phyloP scores from a whole-genome alignment of 2,113 vertebrate species.

The Gopherus evgoodei region DNA sequence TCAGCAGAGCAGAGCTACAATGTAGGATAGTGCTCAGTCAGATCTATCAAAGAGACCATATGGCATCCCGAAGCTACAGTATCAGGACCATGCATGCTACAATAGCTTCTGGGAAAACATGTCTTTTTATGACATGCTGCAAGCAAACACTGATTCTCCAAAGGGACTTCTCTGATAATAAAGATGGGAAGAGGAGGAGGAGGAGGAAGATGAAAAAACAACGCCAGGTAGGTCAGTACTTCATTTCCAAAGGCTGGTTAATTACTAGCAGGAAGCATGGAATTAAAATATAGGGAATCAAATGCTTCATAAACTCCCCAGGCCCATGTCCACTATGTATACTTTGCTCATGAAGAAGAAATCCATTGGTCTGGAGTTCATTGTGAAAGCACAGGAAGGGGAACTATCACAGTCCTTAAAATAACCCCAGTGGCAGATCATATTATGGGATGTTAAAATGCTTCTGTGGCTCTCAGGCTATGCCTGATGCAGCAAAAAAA shows the following conservation, averaged over 20 bases:
- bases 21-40: fast-evolving
- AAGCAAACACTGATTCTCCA: neutral
- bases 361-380: neutral
- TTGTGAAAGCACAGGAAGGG: neutral
- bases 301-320: neutral
- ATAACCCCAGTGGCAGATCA: no score
- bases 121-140: neutral
- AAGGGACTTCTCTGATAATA: neutral
- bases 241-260: neutral
- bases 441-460: no score
- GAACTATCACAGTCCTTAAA: no score
- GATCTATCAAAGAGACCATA: neutral
- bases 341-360: neutral
- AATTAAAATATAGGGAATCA: neutral
- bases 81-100: fast-evolving
- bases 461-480: no score
- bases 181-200: neutral
- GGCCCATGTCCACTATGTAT: neutral
- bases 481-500: no score
- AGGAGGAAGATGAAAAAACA: neutral
- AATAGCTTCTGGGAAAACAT: fast-evolving
- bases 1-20: fast-evolving
- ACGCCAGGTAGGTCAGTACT: fast-evolving
- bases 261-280: neutral
- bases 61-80: neutral